These are phyloP conservation scores for Tridacna gigas DNA, from an alignment of 2,888 invertebrate genomes.

Conservation along the genomic window DNA sequence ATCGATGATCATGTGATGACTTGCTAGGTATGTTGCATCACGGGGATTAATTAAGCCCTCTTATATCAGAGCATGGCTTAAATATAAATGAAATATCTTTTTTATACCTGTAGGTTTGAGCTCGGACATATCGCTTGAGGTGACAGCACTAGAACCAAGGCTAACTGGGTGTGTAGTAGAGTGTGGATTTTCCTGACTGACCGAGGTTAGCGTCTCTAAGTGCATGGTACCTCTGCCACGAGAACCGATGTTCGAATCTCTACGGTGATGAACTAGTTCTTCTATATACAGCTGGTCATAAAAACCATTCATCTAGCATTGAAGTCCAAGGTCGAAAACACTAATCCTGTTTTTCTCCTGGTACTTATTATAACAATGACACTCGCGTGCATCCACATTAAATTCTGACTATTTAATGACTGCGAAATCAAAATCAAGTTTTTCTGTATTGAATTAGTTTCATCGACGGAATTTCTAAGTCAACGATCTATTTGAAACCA, in stretches of 20 bases:
- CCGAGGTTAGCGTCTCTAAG: slow-evolving; percentile 58
- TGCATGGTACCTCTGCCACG: slow-evolving; percentile 58
- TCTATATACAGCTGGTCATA: slow-evolving; percentile 77
- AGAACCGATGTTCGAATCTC: slow-evolving; percentile 24
- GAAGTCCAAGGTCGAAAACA: slow-evolving; percentile 5
- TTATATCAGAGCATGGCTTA: too few relatives aligned
- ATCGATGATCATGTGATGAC: too few relatives aligned
- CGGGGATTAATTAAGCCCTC: too few relatives aligned
- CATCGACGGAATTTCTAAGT: too few relatives aligned
- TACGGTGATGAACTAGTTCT: slow-evolving; percentile 69
- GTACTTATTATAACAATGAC: background rate
- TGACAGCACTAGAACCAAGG: slow-evolving; percentile 59
- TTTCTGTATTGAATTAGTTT: too few relatives aligned
- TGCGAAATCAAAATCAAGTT: too few relatives aligned
- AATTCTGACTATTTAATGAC: background rate
- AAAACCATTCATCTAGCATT: slow-evolving; percentile 78
- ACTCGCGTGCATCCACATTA: background rate
- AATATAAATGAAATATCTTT: too few relatives aligned
- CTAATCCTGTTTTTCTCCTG: slow-evolving; percentile 17
- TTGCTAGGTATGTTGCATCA: too few relatives aligned
- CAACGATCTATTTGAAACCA: too few relatives aligned
- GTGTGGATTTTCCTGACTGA: slow-evolving; percentile 60
- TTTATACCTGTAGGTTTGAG: slow-evolving; percentile 65
- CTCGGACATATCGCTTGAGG: slow-evolving; percentile 68
- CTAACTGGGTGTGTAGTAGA: slow-evolving; percentile 56